These are phyloP conservation scores for Centropyge bicolor DNA, from an alignment of 2,797 vertebrate species.

Conservation along the genomic window DNA sequence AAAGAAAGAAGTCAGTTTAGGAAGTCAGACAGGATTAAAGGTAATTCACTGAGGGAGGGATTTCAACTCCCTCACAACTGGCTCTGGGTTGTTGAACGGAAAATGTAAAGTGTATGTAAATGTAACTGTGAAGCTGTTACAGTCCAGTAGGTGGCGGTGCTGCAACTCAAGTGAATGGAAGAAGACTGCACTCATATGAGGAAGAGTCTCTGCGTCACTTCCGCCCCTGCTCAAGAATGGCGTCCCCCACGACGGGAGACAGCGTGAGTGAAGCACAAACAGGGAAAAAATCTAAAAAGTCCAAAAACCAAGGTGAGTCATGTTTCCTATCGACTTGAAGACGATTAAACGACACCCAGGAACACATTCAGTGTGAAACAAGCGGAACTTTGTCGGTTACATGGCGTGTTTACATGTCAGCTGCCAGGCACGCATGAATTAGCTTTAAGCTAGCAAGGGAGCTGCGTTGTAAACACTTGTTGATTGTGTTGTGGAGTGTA, in stretches of 20 bases:
- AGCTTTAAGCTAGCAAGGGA: conserved; percentile 1
- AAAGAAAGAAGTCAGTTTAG: too few relatives aligned
- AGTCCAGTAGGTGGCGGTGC: too few relatives aligned
- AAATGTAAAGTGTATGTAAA: too few relatives aligned
- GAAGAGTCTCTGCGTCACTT: conserved; percentile 45
- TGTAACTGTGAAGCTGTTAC: too few relatives aligned
- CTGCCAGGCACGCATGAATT: not conserved
- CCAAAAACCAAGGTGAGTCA: conserved; percentile 61
- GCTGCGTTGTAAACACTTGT: not conserved
- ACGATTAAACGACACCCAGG: fast-evolving
- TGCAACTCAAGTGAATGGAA: too few relatives aligned
- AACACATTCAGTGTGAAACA: fast-evolving
- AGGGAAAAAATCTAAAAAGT: conserved; percentile 65
- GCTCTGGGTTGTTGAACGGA: too few relatives aligned
- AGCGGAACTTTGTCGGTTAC: fast-evolving
- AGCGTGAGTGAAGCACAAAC: conserved; percentile 63
- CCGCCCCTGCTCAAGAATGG: conserved; percentile 70
- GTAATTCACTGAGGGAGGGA: too few relatives aligned
- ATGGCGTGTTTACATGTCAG: not conserved
- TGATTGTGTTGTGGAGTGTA: not conserved
- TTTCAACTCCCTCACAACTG: too few relatives aligned
- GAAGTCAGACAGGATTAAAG: too few relatives aligned
- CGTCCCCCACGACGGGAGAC: conserved; percentile 60
- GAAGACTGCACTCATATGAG: not conserved
- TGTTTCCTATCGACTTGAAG: fast-evolving